These are phyloP conservation scores for Fringilla coelebs DNA, from an alignment of 2,797 vertebrate species.

Conservation along the genomic window DNA sequence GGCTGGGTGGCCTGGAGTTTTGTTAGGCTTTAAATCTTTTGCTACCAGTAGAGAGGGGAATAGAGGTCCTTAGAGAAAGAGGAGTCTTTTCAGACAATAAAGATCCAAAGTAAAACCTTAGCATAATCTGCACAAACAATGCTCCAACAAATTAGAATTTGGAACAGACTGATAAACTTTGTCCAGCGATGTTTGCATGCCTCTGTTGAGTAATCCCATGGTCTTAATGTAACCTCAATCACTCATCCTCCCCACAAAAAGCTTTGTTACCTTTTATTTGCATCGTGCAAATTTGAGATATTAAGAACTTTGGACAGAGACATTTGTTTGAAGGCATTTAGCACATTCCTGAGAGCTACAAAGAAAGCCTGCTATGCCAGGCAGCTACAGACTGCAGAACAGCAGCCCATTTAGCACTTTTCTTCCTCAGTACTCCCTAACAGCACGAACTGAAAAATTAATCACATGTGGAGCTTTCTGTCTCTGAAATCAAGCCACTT, in stretches of 20 bases:
- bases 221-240: slow-evolving; percentile 42
- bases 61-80: slow-evolving; percentile 47
- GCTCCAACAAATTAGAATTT: slow-evolving; percentile 61
- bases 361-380: slow-evolving; percentile 6
- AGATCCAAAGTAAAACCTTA: slow-evolving; percentile 48
- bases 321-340: slow-evolving; percentile 27
- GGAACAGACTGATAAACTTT: slow-evolving; percentile 57
- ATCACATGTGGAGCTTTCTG: neutral
- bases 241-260: slow-evolving; percentile 12
- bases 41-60: slow-evolving; percentile 52
- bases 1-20: slow-evolving; percentile 53
- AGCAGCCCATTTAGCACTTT: neutral
- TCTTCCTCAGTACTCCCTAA: neutral
- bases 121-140: slow-evolving; percentile 58
- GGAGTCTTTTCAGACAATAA: slow-evolving; percentile 50
- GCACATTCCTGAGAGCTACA: neutral
- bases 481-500: neutral
- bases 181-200: slow-evolving; percentile 10
- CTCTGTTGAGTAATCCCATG: slow-evolving; percentile 49
- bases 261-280: slow-evolving; percentile 55
- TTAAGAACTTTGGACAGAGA: slow-evolving; percentile 56
- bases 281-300: slow-evolving; percentile 20
- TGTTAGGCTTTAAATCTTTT: slow-evolving; percentile 61
- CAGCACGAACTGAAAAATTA: neutral
- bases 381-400: neutral